Percentiles rank a stretch among this genome's conserved stretches.
Conservation (phyloP, 2,888 invertebrate genomes). For the Clunio marinus region DNA sequence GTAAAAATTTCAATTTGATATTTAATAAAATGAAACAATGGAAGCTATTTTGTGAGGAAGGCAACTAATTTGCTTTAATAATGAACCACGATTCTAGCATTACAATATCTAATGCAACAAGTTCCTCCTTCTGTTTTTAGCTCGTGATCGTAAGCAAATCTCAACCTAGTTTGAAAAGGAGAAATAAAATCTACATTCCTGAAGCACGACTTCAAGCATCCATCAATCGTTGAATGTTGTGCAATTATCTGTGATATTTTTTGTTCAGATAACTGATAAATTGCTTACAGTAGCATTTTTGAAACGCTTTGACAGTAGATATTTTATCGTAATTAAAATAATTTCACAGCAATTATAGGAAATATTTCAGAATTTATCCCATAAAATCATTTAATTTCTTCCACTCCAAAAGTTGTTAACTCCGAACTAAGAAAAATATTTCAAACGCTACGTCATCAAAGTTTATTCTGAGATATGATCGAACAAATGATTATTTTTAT, state of each 20-base stretch:
- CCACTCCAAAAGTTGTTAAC: neutral
- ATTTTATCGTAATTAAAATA: neutral
- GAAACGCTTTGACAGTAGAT: neutral
- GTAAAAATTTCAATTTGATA: neutral
- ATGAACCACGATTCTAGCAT: neutral
- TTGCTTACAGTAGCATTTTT: conserved; percentile 11
- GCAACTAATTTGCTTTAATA: too few species aligned
- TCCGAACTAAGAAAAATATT: too few species aligned
- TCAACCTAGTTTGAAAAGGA: too few species aligned
- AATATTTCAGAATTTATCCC: conserved; percentile 30
- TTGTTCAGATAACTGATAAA: conserved; percentile 6
- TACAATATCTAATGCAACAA: neutral
- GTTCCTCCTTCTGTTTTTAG: neutral
- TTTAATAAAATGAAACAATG: neutral
- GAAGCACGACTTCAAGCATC: neutral
- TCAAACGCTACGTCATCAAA: neutral
- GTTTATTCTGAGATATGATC: conserved; percentile 3
- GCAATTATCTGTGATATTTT: conserved; percentile 7
- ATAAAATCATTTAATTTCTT: conserved; percentile 19
- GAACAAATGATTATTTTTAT: conserved; percentile 28
- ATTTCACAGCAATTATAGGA: neutral
- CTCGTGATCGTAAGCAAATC: too few species aligned
- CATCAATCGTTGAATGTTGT: conserved; percentile 5
- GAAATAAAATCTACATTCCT: too few species aligned
- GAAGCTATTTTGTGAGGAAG: too few species aligned